Evolutionary conservation across 2,888 invertebrate genomes (phyloP), one percentile per base, ranked within the genome.

Genomic region (Sesia apiformis): DNA sequence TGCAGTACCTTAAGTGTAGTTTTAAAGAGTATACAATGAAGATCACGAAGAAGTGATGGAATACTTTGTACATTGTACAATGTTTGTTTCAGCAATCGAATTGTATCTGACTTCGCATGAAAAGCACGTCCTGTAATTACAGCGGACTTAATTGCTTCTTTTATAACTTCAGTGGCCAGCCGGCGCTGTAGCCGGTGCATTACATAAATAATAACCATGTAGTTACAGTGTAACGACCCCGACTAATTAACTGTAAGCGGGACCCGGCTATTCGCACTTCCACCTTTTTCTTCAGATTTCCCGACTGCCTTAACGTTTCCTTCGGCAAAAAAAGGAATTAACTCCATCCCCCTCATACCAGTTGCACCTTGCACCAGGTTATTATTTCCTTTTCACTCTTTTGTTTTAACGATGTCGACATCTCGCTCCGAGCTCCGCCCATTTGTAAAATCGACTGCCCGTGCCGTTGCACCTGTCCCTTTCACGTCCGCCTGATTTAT

Each of bases 391-490:
- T 86, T 84, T 84, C 87, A 67, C 87, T 86, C 87, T 81, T 85
- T 81, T 84, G 87, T 84, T 84, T 78, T 78, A 73, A 74, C 77
- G 66, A 73, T 78, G 87, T 80, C 79, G 84, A 81, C 82, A 79
- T 83, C 86, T 78, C 84, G 84, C 78, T 79, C 77, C 62, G 76
- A 69, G 84, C 88, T 81, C 88, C 88, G 87, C 89, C 89, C 89
- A 88, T 86, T 86, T 85, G 85, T 87, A 86, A 87, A 84, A 86
- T 87, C 87, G 86, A 82, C 81, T 84, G 84, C 74, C 76, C 76
- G 78, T 73, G 71, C 74, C 80, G 82, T 75, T 77, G 82, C 87
- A 84, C 85, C 88, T 87, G 88, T 89, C 89, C 84, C 85, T 81
- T 81, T 89, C 89, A 73, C 74, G 74, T 76, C 77, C 81, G 77